Base-by-base conservation (phyloP, 1,140 invertebrate species). In the Drosophila lacteicornis region DNA sequence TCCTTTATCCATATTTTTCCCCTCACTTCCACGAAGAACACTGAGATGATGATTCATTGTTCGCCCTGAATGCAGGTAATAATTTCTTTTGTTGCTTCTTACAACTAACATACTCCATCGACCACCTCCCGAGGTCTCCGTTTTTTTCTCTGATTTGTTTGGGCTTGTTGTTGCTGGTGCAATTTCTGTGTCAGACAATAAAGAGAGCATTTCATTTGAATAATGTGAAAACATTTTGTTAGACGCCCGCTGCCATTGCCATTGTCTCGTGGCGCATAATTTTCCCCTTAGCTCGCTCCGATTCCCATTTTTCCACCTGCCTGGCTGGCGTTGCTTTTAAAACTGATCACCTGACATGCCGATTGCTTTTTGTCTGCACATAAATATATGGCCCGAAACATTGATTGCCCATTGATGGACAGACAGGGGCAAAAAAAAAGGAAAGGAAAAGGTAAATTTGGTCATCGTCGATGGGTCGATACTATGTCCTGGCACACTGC, bases 141-240 rank as follows among this genome's bases (percentile, higher is more conserved):
- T 62, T 47, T 6, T 38, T 15, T 38, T 8, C 58, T 46, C 40
- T 30, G 58, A 30, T 38, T 62, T 75, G 30, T 38, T 59, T 70
- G 36, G 46, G 65, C 33, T 68, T 74, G 47, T 62, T 63, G 47
- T 56, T 82, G 80, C n/a, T 79, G 43, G 25, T 55, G 62, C 40
- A 58, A 58, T 42, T 56, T 36, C 19, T 67, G 68, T 57, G 61
- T 49, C 68, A 79, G 82, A 86, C 79, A 82, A 85, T 82, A 79
- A 87, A 82, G 81, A 82, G 81, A 87, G 83, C 79, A 82, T 85
- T 85, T 85, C 79, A 85, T 85, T 85, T 85, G 79, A 85, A 87
- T 85, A 85, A 85, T 85, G 82, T 79, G 70, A 79, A 85, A 85
- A 87, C 82, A 85, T 85, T 87, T 76, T 82, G 79, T 68, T 79